Evolutionary conservation across 92 coral and sea anemone species (phyloP), one percentile per base, ranked within the genome.

Genomic region (Epizoanthus stellaris): DNA sequence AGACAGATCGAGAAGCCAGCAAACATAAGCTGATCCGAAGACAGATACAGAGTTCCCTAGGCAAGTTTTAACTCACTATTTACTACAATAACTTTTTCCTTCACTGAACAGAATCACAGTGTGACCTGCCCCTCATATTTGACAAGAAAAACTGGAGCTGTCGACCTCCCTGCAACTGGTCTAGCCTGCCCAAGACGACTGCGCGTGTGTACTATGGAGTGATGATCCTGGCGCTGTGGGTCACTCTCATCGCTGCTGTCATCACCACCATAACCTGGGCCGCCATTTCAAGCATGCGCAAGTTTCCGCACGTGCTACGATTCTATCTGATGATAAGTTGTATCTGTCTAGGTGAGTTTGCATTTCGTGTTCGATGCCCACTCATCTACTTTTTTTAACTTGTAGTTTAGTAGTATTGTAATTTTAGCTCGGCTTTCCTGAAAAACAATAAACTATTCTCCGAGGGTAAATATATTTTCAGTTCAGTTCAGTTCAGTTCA

Each of bases 121-220:
- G 98, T 61, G 85, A 92, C 76, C 80, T 91, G 13, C 98, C 98
- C 21, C 92, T 96, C 36, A 90, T 96, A 25, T 77, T 67, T n/a
- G 92, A 94, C 62, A 88, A 88, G 21, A 79, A 77, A 4, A 88
- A 77, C 84, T 85, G 89, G 39, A 71, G 70, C 53, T 96, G 99
- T 63, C 87, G 91, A 11, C 92, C 94, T 34, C 97, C 96, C 20
- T 96, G 99, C 61, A 88, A 91, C 76, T 96, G 99, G 99, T 89
- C 95, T 1, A 89, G 92, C 58, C 89, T 91, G 93, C 80, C 95
- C 10, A 49, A 76, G 23, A 81, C 75, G 43, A 89, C 88, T 64
- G 85, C 90, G 54, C 77, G 64, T 77, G 56, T 88, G 70, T 92
- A 90, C 81, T 92, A 89, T 86, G 94, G 85, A 3, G 74, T 93